A percentile compares a stretch with the other conserved stretches of the same genome.
phyloP scores from a whole-genome alignment of 2,113 vertebrate species.

The Helogale parvula region DNA sequence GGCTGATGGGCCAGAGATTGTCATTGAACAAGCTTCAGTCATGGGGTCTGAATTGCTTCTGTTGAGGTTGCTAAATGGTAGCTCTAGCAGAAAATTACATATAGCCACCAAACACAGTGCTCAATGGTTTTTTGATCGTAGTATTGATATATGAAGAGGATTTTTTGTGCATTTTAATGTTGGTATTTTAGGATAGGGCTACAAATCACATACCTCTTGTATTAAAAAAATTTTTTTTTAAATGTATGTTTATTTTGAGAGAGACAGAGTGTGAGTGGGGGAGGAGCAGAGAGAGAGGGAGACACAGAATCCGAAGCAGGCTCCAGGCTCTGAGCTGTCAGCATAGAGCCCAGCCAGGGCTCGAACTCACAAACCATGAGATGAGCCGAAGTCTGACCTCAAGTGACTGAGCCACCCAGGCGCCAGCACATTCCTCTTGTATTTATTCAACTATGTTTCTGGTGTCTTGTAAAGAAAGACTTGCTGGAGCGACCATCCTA shows the following conservation, averaged over 20 bases:
- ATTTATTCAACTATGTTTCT: background rate
- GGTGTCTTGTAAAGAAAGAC: background rate
- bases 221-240: background rate
- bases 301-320: too few relatives aligned
- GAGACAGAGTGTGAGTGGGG: too few relatives aligned
- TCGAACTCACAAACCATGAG: too few relatives aligned
- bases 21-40: background rate
- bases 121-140: background rate
- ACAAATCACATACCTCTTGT: background rate
- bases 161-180: background rate
- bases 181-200: slow-evolving; percentile 10
- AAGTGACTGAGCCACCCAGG: too few relatives aligned
- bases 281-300: too few relatives aligned
- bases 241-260: too few relatives aligned
- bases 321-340: too few relatives aligned
- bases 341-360: too few relatives aligned
- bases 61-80: background rate
- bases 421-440: background rate
- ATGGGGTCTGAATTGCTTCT: slow-evolving; percentile 24
- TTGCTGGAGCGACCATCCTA: background rate
- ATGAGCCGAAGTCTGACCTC: too few relatives aligned
- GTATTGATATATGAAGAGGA: background rate
- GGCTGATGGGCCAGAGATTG: background rate
- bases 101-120: background rate
- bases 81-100: background rate